Conservation (phyloP, 1,140 invertebrate species). For the Brachionus paranguensis region DNA sequence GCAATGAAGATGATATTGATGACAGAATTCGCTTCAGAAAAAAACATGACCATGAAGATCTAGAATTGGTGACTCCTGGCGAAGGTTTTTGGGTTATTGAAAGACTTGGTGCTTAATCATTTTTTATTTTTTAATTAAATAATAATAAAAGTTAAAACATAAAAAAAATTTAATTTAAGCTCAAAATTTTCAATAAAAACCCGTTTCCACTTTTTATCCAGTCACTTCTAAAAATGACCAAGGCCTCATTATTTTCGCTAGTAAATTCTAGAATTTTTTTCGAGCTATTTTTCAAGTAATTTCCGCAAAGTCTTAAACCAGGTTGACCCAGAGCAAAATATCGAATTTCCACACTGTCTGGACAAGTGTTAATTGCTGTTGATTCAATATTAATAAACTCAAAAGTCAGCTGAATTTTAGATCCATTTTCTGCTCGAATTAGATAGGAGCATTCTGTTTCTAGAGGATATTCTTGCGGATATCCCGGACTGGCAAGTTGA, state of each 20-base stretch:
- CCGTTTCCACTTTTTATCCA: background rate
- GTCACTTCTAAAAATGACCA: conserved; percentile 25
- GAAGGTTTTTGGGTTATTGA: conserved; percentile 21
- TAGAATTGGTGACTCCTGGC: background rate
- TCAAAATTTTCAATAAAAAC: background rate
- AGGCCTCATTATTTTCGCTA: background rate
- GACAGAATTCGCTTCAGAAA: conserved; percentile 7
- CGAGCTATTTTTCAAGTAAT: background rate
- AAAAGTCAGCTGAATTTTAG: background rate
- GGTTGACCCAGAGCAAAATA: conserved; percentile 8
- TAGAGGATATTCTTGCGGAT: background rate
- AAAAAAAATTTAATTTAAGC: too few species aligned
- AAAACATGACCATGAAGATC: background rate
- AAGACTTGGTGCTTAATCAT: conserved; percentile 13
- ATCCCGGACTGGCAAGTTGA: background rate
- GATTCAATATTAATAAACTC: background rate
- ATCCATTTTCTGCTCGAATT: background rate
- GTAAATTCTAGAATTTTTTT: background rate
- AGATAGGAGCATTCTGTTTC: background rate
- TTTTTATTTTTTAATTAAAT: background rate
- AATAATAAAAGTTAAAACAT: too few species aligned
- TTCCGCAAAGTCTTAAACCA: background rate
- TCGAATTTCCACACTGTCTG: conserved; percentile 2
- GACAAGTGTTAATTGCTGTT: background rate
- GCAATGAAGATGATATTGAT: background rate